These are phyloP conservation scores for Tuberolachnus salignus DNA, from an alignment of 2,888 invertebrate genomes.

Conservation along the genomic window DNA sequence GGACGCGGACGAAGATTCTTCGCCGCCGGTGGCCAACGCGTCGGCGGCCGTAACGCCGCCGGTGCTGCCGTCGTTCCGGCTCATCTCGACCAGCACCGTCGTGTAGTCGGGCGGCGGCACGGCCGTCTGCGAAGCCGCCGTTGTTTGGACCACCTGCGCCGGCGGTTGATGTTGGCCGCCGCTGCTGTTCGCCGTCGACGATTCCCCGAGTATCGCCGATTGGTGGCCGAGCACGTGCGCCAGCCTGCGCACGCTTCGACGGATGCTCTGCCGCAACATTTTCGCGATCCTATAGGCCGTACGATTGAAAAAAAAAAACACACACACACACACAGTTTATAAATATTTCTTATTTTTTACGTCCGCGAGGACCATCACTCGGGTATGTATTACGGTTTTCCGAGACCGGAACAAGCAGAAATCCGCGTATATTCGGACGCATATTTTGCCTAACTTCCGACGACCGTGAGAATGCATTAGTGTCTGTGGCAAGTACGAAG, in stretches of 20 bases:
- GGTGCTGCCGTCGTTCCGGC: conserved; percentile 21
- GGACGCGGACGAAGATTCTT: conserved; percentile 40
- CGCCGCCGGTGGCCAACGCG: conserved; percentile 27
- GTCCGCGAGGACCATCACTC: too few relatives aligned
- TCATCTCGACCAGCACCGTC: conserved; percentile 69
- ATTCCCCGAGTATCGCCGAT: conserved; percentile 45
- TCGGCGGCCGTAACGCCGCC: conserved; percentile 29
- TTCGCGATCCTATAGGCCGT: conserved; percentile 69
- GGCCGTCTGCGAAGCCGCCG: background rate
- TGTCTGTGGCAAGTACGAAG: background rate
- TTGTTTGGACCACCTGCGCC: conserved; percentile 65
- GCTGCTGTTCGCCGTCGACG: conserved; percentile 44
- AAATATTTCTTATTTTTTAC: background rate
- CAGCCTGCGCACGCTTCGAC: conserved; percentile 78
- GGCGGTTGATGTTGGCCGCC: conserved; percentile 55
- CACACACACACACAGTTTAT: background rate
- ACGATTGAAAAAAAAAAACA: background rate
- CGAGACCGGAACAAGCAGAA: too few relatives aligned
- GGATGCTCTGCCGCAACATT: conserved; percentile 75
- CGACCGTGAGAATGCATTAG: background rate
- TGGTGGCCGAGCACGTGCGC: conserved; percentile 58
- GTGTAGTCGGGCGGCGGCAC: conserved; percentile 71
- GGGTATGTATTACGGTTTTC: too few relatives aligned
- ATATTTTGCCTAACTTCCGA: too few relatives aligned
- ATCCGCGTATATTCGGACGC: too few relatives aligned